Evolutionary conservation across 1,140 invertebrate species (phyloP).

Genomic region (Proctacanthus coquilletti): DNA sequence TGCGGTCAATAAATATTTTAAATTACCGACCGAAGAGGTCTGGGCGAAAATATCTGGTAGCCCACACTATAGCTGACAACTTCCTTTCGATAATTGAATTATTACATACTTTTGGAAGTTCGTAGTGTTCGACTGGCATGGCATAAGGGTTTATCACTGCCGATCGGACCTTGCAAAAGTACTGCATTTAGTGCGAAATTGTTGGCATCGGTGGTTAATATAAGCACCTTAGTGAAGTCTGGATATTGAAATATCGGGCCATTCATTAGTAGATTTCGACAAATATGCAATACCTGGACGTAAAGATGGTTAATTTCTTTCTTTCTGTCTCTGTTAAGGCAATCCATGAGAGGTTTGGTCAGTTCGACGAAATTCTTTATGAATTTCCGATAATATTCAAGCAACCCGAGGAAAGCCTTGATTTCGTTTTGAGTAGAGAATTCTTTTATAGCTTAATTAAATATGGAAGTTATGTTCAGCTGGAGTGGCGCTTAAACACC

Average conservation of each 20-base stretch:
- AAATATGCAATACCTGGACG: conserved; percentile 11
- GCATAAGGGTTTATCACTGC: conserved; percentile 17
- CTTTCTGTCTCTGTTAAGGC: conserved; percentile 11
- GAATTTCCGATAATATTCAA: conserved; percentile 9
- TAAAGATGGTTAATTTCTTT: conserved; percentile 12
- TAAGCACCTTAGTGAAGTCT: conserved; percentile 13
- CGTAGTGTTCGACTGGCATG: conserved; percentile 29
- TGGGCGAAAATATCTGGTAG: conserved; percentile 29
- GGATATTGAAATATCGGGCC: conserved; percentile 11
- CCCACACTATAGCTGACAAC: conserved; percentile 27
- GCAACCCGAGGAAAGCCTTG: conserved; percentile 15
- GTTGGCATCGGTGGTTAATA: conserved; percentile 15
- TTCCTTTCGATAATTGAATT: conserved; percentile 30
- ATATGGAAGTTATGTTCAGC: too few species aligned
- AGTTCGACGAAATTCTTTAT: conserved; percentile 16
- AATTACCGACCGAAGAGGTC: conserved; percentile 35
- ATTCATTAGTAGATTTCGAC: conserved; percentile 11
- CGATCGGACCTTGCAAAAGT: conserved; percentile 16
- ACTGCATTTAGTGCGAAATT: conserved; percentile 16
- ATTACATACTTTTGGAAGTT: conserved; percentile 24
- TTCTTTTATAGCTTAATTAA: too few species aligned
- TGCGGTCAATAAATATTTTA: conserved; percentile 35
- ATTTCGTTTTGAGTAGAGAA: conserved; percentile 12
- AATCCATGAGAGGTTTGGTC: conserved; percentile 11
- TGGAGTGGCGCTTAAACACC: too few species aligned